Percentiles rank a stretch among this genome's conserved stretches.
Evolutionary conservation across 92 coral and sea anemone species (phyloP).

Genomic region (Porites lobata): DNA sequence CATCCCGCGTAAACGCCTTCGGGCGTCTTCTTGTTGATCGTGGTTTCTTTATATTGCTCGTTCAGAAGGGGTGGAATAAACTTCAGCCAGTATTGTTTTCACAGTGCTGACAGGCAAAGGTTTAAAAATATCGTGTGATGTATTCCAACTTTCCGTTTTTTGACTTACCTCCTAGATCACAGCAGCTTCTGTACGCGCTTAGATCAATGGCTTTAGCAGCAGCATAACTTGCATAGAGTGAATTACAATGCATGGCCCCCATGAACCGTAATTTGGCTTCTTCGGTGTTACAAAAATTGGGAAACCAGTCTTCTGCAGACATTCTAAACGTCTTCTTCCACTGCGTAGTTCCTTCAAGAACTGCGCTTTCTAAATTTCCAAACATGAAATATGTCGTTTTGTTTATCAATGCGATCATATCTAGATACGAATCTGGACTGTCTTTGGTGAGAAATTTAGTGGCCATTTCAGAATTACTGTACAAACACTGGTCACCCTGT

Average conservation of each 20-base stretch:
- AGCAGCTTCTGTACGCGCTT: not conserved
- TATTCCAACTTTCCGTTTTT: no score
- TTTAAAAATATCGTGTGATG: no score
- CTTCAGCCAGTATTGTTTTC: no score
- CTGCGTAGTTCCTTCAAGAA: not conserved
- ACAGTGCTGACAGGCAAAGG: no score
- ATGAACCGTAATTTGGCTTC: not conserved
- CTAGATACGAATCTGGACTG: not conserved
- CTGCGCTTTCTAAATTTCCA: not conserved
- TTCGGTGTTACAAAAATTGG: not conserved
- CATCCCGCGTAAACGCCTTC: no score
- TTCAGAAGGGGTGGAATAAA: no score
- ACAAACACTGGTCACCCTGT: not conserved
- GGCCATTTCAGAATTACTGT: not conserved
- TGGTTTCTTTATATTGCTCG: no score
- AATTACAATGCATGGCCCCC: not conserved
- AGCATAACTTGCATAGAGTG: not conserved
- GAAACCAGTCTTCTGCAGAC: not conserved
- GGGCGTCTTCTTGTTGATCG: no score
- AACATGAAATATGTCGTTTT: not conserved
- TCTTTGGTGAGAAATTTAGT: not conserved
- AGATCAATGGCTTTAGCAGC: not conserved
- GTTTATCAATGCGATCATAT: not conserved
- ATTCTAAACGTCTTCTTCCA: not conserved
- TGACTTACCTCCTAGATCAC: not conserved